Base-by-base conservation (phyloP, 2,113 vertebrate species). In the Synodontis membranacea region DNA sequence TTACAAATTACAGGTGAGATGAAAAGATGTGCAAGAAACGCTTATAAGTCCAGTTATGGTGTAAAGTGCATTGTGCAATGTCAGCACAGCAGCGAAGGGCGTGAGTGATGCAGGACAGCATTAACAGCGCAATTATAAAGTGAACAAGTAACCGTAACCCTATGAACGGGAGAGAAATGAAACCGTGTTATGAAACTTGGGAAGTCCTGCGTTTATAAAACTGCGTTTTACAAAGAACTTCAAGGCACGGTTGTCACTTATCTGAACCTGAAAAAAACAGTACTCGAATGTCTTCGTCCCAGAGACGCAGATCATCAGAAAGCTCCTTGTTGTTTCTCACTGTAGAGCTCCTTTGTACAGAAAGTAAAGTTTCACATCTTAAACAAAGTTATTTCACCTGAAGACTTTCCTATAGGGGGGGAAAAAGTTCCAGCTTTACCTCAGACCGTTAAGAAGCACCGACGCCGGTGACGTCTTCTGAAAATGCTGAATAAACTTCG, bases 141-240 rank as follows among this genome's bases (percentile, higher is more conserved):
- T n/a, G n/a, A n/a, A n/a, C n/a, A n/a, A n/a, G n/a, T n/a, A n/a
- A n/a, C n/a, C n/a, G n/a, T n/a, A n/a, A n/a, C n/a, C n/a, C n/a
- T n/a, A n/a, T n/a, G n/a, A n/a, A n/a, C n/a, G n/a, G n/a, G n/a
- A n/a, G n/a, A n/a, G n/a, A 86, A 82, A 86, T 14, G 52, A 82
- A 86, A 82, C 79, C 14, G 6, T 3, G n/a, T 74, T 37, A 14
- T 52, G 79, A 79, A 86, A 74, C 39, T 82, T 46, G 64, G 64
- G 82, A 86, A 86, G 37, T 60, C 42, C 39, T 82, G 37, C 12
- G 25, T 86, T 58, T 66, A n/a, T 37, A 7, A 21, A 75, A 46
- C 4, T 15, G 17, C 10, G 0, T 28, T 37, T 37, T 15, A 11
- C 9, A 39, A 62, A 62, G 28, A 31, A 11, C 11, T n/a, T 62